Evolutionary conservation across 2,888 invertebrate species (phyloP), one percentile per base, ranked within the genome.

Genomic region (Synergus itoensis): DNA sequence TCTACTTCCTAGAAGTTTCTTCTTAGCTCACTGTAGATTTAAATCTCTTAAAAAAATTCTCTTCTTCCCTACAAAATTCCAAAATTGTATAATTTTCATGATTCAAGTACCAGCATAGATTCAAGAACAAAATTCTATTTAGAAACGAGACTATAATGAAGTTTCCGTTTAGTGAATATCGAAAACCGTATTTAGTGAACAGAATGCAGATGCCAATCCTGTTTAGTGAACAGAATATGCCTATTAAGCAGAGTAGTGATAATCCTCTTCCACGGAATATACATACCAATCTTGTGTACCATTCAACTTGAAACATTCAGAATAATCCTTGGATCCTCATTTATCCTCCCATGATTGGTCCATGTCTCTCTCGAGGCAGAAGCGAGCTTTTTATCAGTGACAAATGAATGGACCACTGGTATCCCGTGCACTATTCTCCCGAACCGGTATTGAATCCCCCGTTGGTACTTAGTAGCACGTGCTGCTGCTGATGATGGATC

Each of bases 241-340:
- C 45, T 67, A 67, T 21, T 28, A 28, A 48, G 28, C 14, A 18
- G 45, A 48, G 64, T 41, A 64, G 16, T 40, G 63, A 16, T 67
- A 45, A 45, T 69, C 69, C 43, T 43, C 67, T 69, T 43, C 43
- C 16, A 16, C 12, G 69, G 4, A 73, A 73, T 36, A 73, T 73
- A 73, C 73, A 53, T 73, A 73, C 73, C 73, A 53, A 73, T 73
- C 53, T 40, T 48, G 48, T 73, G 36, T n/a, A 73, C 40, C 36
- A 11, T 21, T 73, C 73, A 73, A 53, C 73, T 48, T 73, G 48
- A 36, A 73, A 40, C 64, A 18, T 67, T 18, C 4, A 12, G 28
- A 28, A 69, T 73, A 73, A 73, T 73, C 73, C 73, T 45, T 69
- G 48, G 7, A 36, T 53, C 28, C 14, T 69, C 48, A 16, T 48